Conservation (phyloP, 2,797 vertebrate species). For the Sebastes baramenuke region DNA sequence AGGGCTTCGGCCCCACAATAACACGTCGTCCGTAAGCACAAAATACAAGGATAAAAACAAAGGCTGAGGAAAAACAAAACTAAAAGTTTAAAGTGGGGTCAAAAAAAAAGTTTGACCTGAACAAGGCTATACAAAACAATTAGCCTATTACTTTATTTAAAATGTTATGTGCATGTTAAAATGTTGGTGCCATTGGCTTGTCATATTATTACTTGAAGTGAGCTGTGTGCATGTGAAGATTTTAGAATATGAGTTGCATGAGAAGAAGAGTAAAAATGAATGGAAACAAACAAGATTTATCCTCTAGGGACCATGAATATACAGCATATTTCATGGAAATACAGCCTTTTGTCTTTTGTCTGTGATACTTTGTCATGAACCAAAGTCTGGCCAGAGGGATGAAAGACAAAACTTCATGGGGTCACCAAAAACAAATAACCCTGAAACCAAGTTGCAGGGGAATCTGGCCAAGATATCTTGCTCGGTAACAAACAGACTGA, state of each 20-base stretch:
- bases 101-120: not conserved
- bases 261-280: not conserved
- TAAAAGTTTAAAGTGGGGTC: not conserved
- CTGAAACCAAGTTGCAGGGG: not conserved
- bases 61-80: not conserved
- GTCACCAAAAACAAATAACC: not conserved
- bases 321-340: not conserved
- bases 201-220: not conserved
- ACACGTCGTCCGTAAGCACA: constrained; percentile 30
- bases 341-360: not conserved
- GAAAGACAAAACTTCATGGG: not conserved
- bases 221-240: not conserved
- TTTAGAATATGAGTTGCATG: not conserved
- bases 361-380: not conserved
- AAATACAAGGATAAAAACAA: constrained; percentile 43
- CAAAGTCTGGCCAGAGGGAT: not conserved
- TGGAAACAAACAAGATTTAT: not conserved
- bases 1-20: constrained; percentile 54
- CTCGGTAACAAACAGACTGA: not conserved
- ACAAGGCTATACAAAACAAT: not conserved
- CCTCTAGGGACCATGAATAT: not conserved
- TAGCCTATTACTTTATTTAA: not conserved
- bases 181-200: not conserved
- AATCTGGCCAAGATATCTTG: not conserved
- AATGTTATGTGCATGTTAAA: not conserved